Conservation (phyloP, 2,797 vertebrate genomes). For the Arctocebus calabarensis region DNA sequence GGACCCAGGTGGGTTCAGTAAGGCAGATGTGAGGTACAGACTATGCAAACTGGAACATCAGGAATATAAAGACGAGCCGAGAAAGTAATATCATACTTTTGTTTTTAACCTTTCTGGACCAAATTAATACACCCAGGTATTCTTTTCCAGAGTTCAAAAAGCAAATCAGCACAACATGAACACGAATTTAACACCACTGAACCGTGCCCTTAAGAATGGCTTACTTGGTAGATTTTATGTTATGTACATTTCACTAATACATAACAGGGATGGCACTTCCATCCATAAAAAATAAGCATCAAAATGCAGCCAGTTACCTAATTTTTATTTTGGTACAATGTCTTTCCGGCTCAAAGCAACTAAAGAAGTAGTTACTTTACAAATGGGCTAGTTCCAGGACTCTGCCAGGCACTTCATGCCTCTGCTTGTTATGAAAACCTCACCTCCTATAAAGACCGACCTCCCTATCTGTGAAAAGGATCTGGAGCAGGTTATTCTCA, state of each 20-base stretch:
- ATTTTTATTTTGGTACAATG: neutral
- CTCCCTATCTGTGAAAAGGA: neutral
- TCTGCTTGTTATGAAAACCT: neutral
- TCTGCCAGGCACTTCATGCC: neutral
- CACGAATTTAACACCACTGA: neutral
- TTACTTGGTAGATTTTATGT: neutral
- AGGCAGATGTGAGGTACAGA: neutral
- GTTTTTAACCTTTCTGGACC: neutral
- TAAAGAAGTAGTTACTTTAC: neutral
- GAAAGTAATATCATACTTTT: neutral
- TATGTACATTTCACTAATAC: neutral
- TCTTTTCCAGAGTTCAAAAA: slow-evolving; percentile 56
- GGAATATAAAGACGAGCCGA: neutral
- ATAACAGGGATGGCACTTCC: neutral
- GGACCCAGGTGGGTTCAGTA: neutral
- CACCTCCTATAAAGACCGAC: neutral
- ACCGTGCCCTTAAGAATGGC: neutral
- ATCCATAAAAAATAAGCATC: slow-evolving; percentile 26
- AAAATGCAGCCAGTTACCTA: neutral
- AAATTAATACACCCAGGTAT: neutral
- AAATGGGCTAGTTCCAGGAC: neutral
- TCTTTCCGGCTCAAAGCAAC: neutral
- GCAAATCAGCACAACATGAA: neutral
- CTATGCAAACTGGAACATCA: rapidly evolving
- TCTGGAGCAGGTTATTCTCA: neutral